phyloP scores from a whole-genome alignment of 2,888 invertebrate genomes.

The Parascotia fuliginaria region DNA sequence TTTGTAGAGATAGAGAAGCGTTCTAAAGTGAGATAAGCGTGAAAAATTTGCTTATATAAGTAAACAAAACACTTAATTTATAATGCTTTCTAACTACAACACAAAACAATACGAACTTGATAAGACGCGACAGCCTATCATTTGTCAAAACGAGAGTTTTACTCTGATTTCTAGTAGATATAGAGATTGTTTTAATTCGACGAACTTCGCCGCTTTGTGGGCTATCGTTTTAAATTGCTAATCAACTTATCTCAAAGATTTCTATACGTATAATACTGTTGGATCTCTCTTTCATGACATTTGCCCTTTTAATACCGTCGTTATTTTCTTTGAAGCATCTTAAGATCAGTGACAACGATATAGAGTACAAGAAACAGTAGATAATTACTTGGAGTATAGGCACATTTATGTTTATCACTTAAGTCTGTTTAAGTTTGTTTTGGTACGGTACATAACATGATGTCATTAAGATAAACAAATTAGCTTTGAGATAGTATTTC shows the following conservation, averaged over 20 bases:
- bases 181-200: conserved; percentile 73
- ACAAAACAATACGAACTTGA: conserved; percentile 41
- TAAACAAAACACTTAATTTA: neutral
- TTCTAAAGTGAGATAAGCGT: too few species aligned
- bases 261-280: conserved; percentile 50
- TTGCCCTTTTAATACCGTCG: conserved; percentile 49
- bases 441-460: neutral
- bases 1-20: too few species aligned
- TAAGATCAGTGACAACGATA: conserved; percentile 8
- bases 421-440: conserved; percentile 3
- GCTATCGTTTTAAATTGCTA: conserved; percentile 72
- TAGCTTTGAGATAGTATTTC: neutral
- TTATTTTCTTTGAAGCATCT: conserved; percentile 15
- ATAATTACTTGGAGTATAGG: conserved; percentile 7
- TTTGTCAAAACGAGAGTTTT: conserved; percentile 51
- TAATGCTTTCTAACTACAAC: conserved; percentile 1
- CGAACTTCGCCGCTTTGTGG: conserved; percentile 57
- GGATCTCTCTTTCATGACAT: conserved; percentile 53
- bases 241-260: conserved; percentile 73
- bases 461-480: neutral
- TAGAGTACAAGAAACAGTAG: conserved; percentile 6
- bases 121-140: conserved; percentile 32
- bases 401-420: conserved; percentile 10
- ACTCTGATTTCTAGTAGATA: conserved; percentile 56
- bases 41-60: too few species aligned